Evolutionary conservation across 2,888 invertebrate genomes (phyloP).

Genomic region (Aspidiotus rigidus): DNA sequence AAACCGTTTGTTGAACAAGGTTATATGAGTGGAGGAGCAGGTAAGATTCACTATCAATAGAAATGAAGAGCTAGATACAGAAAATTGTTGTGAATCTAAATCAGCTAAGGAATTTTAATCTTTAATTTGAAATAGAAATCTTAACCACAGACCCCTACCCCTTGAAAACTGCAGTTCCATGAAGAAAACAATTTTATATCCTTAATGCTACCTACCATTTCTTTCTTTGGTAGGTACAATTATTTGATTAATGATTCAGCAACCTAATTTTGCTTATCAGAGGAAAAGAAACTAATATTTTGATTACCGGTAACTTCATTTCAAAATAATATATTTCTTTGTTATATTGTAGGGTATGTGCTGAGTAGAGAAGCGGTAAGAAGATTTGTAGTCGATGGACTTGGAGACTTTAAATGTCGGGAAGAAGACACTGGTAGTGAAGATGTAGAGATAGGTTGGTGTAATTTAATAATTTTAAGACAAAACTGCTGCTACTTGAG

Average conservation of each 20-base stretch:
- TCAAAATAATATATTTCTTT: too few relatives aligned
- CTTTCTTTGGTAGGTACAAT: conserved; percentile 37
- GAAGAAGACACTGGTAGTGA: conserved; percentile 67
- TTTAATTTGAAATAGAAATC: too few relatives aligned
- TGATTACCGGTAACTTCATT: too few relatives aligned
- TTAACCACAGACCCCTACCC: background rate
- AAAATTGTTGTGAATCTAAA: too few relatives aligned
- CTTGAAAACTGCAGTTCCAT: background rate
- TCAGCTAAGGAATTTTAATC: too few relatives aligned
- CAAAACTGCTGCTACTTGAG: background rate
- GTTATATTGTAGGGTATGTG: conserved; percentile 63
- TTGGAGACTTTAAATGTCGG: conserved; percentile 63
- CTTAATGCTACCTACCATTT: background rate
- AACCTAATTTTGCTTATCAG: too few relatives aligned
- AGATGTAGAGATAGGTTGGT: conserved; percentile 78
- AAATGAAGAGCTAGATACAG: too few relatives aligned
- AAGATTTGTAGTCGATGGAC: conserved; percentile 64
- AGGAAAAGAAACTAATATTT: too few relatives aligned
- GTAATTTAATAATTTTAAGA: background rate
- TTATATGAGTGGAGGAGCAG: conserved; percentile 84
- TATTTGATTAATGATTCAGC: too few relatives aligned
- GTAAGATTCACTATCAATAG: conserved; percentile 36
- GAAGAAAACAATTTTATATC: too few relatives aligned
- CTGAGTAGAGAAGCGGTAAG: conserved; percentile 72
- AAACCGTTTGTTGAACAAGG: conserved; percentile 75